Evolutionary conservation across 2,888 invertebrate species (phyloP).

Genomic region (Trissonchulus latispiculum): DNA sequence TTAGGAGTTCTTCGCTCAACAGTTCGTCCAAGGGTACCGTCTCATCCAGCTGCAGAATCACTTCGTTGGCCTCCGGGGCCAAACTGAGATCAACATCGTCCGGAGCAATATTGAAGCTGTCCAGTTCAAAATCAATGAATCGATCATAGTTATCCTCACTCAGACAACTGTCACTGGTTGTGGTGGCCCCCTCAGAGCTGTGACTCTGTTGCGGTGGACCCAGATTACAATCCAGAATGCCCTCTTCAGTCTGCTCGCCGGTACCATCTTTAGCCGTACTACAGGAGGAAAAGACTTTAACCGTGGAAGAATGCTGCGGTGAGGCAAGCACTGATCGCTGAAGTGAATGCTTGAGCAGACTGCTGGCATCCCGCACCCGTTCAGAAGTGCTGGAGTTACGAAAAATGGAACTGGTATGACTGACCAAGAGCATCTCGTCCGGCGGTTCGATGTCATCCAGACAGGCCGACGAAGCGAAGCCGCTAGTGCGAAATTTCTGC

Average conservation of each 20-base stretch:
- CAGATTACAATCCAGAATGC: no score
- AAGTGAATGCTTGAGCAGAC: neutral
- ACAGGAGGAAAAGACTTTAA: neutral
- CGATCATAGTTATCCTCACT: conserved; percentile 21
- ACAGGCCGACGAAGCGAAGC: neutral
- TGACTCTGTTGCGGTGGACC: neutral
- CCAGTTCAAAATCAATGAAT: no score
- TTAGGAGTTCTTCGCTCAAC: conserved; percentile 3
- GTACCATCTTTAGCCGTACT: neutral
- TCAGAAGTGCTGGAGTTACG: no score
- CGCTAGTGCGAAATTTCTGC: neutral
- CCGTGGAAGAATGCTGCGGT: neutral
- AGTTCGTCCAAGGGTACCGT: no score
- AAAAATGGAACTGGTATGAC: neutral
- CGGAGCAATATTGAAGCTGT: no score
- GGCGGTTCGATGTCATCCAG: neutral
- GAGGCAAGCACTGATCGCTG: neutral
- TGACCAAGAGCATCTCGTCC: neutral
- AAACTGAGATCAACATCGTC: neutral
- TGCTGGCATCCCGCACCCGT: no score
- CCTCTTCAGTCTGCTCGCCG: neutral
- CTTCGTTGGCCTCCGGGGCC: neutral
- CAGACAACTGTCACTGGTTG: no score
- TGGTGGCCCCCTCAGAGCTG: neutral
- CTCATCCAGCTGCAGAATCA: neutral